Evolutionary conservation across 2,888 invertebrate genomes (phyloP).

Genomic region (Stenodema calcarata): DNA sequence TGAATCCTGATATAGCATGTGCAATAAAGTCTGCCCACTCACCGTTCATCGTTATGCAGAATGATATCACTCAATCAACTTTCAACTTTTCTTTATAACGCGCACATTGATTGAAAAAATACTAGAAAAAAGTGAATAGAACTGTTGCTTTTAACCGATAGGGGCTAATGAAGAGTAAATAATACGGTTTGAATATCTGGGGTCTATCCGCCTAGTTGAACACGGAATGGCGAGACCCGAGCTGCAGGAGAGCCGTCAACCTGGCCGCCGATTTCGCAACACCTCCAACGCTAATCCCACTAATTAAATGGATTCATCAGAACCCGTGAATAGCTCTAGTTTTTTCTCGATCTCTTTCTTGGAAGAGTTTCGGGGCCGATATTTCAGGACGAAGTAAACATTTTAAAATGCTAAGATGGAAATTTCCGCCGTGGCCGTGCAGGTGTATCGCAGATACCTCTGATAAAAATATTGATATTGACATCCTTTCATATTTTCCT

Average conservation of each 20-base stretch:
- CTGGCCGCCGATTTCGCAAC: background rate
- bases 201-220: background rate
- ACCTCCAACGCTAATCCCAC: background rate
- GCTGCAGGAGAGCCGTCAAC: background rate
- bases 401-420: background rate
- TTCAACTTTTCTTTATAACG: too few relatives aligned
- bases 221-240: background rate
- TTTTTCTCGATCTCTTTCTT: background rate
- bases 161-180: background rate
- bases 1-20: too few relatives aligned
- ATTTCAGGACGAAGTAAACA: background rate
- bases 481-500: too few relatives aligned
- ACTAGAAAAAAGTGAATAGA: too few relatives aligned
- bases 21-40: too few relatives aligned
- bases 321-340: background rate
- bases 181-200: background rate
- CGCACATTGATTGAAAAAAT: too few relatives aligned
- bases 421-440: background rate
- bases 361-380: background rate
- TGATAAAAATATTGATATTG: too few relatives aligned
- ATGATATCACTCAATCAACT: too few relatives aligned
- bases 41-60: too few relatives aligned
- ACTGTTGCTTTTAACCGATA: background rate
- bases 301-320: background rate
- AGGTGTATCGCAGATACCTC: background rate